phyloP scores from a whole-genome alignment of 2,113 vertebrate species.

The Tupaia chinensis region DNA sequence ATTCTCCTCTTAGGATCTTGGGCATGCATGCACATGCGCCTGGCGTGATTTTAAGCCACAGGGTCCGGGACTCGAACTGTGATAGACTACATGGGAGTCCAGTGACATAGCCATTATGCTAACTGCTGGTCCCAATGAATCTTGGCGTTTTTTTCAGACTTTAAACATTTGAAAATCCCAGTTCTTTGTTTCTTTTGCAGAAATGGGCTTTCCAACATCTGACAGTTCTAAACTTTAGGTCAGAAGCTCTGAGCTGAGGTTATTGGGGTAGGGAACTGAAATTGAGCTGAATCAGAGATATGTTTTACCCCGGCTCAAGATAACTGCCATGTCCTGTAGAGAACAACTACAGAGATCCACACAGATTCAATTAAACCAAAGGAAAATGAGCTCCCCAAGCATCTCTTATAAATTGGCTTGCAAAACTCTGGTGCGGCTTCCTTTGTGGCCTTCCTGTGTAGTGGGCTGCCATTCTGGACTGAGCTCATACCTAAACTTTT shows the following conservation, averaged over 20 bases:
- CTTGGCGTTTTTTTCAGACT: background rate
- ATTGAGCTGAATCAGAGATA: background rate
- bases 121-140: background rate
- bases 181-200: background rate
- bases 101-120: too few relatives aligned
- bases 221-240: background rate
- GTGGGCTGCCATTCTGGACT: background rate
- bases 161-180: background rate
- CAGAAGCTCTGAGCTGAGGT: background rate
- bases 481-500: background rate
- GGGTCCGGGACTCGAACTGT: too few relatives aligned
- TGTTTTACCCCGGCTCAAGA: background rate
- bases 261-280: accelerated
- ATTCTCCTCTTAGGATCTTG: too few relatives aligned
- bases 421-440: background rate
- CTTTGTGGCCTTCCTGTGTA: background rate
- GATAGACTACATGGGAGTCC: too few relatives aligned
- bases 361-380: background rate
- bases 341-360: background rate
- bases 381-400: background rate
- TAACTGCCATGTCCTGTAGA: too few relatives aligned
- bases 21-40: too few relatives aligned
- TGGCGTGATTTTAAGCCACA: too few relatives aligned
- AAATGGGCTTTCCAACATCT: background rate
- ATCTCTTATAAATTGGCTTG: background rate